phyloP scores from a whole-genome alignment of 2,797 vertebrate genomes.

The Scarus forsteni region DNA sequence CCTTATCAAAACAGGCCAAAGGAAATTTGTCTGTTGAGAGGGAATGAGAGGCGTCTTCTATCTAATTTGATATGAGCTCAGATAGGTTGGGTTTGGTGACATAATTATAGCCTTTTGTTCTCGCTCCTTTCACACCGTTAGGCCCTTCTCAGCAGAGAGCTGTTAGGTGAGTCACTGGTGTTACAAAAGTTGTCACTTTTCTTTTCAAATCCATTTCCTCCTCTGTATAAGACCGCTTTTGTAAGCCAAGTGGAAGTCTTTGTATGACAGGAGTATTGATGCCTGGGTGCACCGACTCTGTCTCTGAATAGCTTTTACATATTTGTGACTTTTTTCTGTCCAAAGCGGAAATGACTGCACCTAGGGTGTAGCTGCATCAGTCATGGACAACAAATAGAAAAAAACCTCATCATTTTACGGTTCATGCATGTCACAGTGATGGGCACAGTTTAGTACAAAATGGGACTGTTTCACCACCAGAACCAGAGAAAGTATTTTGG shows the following conservation, averaged over 20 bases:
- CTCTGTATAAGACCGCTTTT: slow-evolving; percentile 1
- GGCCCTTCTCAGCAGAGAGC: background rate
- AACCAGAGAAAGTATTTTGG: too few species aligned
- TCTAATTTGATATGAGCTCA: background rate
- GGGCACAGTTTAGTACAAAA: background rate
- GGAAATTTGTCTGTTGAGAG: background rate
- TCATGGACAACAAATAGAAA: background rate
- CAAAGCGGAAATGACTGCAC: background rate
- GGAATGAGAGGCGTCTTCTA: background rate
- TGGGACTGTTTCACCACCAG: too few species aligned
- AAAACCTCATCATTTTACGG: too few species aligned
- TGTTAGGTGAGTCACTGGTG: slow-evolving; percentile 2
- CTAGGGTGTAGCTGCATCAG: background rate
- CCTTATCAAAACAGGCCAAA: background rate
- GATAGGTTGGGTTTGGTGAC: background rate
- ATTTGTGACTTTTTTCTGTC: slow-evolving; percentile 12
- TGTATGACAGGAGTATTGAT: slow-evolving; percentile 18
- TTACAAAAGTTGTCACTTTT: slow-evolving; percentile 15
- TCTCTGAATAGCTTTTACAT: slow-evolving; percentile 11
- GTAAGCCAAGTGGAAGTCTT: slow-evolving; percentile 3
- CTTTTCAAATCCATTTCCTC: slow-evolving; percentile 1
- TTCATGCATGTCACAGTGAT: background rate
- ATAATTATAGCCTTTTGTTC: background rate
- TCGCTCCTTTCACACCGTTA: background rate
- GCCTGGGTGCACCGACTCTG: background rate